Base-by-base conservation (phyloP, 1,140 invertebrate genomes). In the Rhynchophorus ferrugineus region DNA sequence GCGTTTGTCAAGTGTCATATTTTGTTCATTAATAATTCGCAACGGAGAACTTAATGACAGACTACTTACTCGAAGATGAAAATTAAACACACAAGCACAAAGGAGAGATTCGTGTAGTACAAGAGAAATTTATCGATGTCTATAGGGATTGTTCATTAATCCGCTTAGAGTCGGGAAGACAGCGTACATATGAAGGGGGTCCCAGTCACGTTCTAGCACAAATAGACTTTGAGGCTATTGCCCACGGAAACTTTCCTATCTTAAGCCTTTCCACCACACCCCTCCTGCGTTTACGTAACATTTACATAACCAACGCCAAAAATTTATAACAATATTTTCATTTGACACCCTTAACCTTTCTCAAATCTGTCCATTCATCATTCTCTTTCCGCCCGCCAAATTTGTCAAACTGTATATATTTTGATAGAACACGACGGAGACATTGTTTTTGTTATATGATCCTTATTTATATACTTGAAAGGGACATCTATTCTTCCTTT, bases 1-100 rank as follows among this genome's bases (percentile, higher is more conserved):
- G 42, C 45, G 33, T 55, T 55, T 49, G 53, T 55, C 53, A 55
- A 55, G 46, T 55, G 42, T 49, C 53, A 55, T 49, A 49, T 55
- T 55, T 55, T 49, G 42, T 55, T 55, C 53, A 55, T 55, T 55
- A 55, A 55, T 55, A 49, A 54, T 37, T 44, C 41, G 47, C 29
- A 24, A 3, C 20, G 20, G 34, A 47, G 33, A 41, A 52, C 42
- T 45, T 52, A 52, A 44, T 45, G 49, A 45, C 49, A 52, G 44
- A 45, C 43, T 52, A 52, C 34, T 52, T 52, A 14, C 21, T 34
- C 29, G 13, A 19, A 41, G 19, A 22, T 48, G 35, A 39, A 48
- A 45, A 48, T 38, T 48, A 22, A 48, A 48, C 21, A 48, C 35
- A 36, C 45, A 22, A 48, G 39, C 36, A 36, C 14, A 39, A 33